These are phyloP conservation scores for Spatula versicolor DNA, from an alignment of 2,797 vertebrate species.

Conservation along the genomic window DNA sequence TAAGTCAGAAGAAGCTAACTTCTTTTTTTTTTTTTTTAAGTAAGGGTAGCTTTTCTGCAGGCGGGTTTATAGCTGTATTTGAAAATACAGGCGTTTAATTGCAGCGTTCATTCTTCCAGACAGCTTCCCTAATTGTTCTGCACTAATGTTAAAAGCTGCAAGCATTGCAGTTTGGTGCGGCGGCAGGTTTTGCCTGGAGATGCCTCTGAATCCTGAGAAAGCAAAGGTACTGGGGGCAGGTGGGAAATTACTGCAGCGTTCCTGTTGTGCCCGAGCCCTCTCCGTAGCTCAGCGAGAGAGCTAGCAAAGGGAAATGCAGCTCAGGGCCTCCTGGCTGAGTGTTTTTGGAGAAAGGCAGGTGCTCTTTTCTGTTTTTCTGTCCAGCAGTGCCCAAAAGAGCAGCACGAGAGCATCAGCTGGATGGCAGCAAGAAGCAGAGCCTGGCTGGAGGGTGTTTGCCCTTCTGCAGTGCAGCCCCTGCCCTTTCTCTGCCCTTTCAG, in stretches of 20 bases:
- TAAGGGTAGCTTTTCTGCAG: background rate
- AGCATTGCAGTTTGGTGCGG: background rate
- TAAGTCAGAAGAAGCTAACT: background rate
- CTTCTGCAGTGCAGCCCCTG: background rate
- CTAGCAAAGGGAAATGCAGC: background rate
- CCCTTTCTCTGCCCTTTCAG: background rate
- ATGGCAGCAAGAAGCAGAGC: accelerated
- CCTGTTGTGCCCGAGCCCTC: background rate
- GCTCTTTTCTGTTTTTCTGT: accelerated
- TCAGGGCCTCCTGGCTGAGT: too few relatives aligned
- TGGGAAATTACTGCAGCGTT: background rate
- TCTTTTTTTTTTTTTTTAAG: background rate
- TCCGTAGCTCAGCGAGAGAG: accelerated
- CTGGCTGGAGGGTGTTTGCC: background rate
- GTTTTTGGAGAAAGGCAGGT: background rate
- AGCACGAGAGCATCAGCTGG: background rate
- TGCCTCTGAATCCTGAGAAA: background rate
- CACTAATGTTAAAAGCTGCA: background rate
- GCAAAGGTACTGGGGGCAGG: background rate
- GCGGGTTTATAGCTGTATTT: background rate
- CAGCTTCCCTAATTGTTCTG: constrained; percentile 11
- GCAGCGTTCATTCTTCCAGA: constrained; percentile 16
- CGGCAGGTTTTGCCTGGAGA: background rate
- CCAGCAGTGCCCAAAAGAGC: accelerated
- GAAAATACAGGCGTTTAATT: background rate